Evolutionary conservation across 2,113 vertebrate species (phyloP).

Genomic region (Nanger granti): DNA sequence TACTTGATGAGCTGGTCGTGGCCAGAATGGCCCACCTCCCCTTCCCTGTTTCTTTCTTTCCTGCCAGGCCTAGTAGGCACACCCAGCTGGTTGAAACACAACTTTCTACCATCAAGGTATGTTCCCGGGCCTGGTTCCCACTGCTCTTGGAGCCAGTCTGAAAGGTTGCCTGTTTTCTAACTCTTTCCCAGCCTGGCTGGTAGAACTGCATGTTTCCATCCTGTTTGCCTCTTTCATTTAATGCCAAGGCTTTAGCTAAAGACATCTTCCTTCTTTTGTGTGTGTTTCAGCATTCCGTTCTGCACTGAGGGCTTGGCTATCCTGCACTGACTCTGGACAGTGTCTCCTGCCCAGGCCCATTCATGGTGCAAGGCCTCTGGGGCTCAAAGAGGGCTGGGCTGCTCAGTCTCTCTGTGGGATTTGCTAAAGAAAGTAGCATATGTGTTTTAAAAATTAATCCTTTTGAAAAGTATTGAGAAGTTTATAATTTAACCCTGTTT

Average conservation of each 20-base stretch:
- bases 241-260: slow-evolving; percentile 90
- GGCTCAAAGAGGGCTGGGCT: slow-evolving; percentile 68
- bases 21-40: slow-evolving; percentile 36
- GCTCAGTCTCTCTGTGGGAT: slow-evolving; percentile 74
- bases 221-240: slow-evolving; percentile 72
- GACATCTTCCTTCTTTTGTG: slow-evolving; percentile 70
- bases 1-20: slow-evolving; percentile 82
- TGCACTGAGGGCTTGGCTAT: slow-evolving; percentile 63
- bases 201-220: slow-evolving; percentile 61
- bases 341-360: slow-evolving; percentile 61
- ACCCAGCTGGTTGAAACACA: slow-evolving; percentile 5
- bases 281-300: slow-evolving; percentile 74
- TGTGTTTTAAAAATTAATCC: slow-evolving; percentile 78
- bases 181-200: slow-evolving; percentile 20
- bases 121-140: slow-evolving; percentile 15
- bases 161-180: neutral
- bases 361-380: slow-evolving; percentile 66
- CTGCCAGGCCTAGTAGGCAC: slow-evolving; percentile 10
- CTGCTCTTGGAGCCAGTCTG: slow-evolving; percentile 32
- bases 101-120: slow-evolving; percentile 19
- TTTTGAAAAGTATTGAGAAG: slow-evolving; percentile 82
- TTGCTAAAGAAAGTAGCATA: slow-evolving; percentile 75
- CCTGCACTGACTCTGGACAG: slow-evolving; percentile 46
- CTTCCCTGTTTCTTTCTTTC: slow-evolving; percentile 34
- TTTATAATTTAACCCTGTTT: slow-evolving; percentile 84